A percentile compares a stretch with the other conserved stretches of the same genome.
phyloP scores from a whole-genome alignment of 2,888 invertebrate species.

The Drosophila quasianomalipes region DNA sequence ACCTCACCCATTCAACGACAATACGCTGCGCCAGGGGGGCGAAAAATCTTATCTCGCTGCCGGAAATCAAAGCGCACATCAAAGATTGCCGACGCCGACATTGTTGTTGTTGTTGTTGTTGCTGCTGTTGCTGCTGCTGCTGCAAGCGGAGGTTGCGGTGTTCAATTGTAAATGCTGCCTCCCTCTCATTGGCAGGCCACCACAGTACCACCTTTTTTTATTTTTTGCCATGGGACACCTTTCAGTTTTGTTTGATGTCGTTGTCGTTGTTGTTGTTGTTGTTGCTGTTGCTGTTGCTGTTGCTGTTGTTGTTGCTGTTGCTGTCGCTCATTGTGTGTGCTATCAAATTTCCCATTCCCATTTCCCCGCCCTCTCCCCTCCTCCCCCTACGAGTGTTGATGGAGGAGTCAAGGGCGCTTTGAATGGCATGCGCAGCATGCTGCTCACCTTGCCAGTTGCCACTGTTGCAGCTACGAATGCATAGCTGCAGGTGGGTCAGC shows the following conservation, averaged over 20 bases:
- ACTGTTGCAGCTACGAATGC: conserved; percentile 25
- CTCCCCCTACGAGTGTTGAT: background rate
- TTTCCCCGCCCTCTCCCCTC: conserved; percentile 18
- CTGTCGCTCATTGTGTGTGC: conserved; percentile 39
- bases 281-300: conserved; percentile 27
- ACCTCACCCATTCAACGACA: background rate
- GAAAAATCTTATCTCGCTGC: conserved; percentile 80
- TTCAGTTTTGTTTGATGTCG: conserved; percentile 72
- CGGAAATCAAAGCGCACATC: conserved; percentile 83
- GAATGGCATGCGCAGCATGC: conserved; percentile 13
- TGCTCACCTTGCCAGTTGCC: conserved; percentile 39
- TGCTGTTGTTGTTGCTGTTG: conserved; percentile 32
- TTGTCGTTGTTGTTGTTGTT: conserved; percentile 38
- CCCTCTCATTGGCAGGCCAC: conserved; percentile 30
- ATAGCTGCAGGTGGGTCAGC: conserved; percentile 32
- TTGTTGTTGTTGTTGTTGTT: conserved; percentile 33
- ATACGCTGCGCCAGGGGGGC: conserved; percentile 10
- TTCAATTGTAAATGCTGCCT: conserved; percentile 56
- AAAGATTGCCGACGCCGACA: conserved; percentile 72
- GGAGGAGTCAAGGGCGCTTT: conserved; percentile 38
- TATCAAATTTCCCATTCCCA: conserved; percentile 61
- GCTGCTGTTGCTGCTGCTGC: conserved; percentile 27
- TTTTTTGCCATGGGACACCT: conserved; percentile 39
- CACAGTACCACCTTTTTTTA: conserved; percentile 1
- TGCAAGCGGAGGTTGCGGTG: conserved; percentile 62